Evolutionary conservation across 2,113 vertebrate genomes (phyloP).

Genomic region (Haemorhous mexicanus): DNA sequence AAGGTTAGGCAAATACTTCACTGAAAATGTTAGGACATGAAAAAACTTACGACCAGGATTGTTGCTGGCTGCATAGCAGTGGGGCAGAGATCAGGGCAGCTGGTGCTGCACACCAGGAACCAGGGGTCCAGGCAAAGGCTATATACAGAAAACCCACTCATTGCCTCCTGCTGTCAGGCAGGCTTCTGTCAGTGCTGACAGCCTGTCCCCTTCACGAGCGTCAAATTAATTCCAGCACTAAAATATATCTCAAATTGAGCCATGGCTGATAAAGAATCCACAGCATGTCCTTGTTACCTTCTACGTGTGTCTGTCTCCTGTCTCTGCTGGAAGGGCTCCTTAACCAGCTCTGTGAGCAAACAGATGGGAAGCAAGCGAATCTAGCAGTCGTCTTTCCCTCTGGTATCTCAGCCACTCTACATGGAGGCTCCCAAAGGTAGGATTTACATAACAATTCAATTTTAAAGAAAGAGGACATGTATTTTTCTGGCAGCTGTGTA

Average conservation of each 20-base stretch:
- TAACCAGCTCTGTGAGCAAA: neutral
- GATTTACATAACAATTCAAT: constrained; percentile 47
- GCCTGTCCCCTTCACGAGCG: neutral
- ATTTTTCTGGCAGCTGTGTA: neutral
- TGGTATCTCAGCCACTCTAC: neutral
- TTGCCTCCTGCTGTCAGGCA: neutral
- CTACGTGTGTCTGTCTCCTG: neutral
- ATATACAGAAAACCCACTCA: neutral
- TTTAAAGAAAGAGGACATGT: constrained; percentile 13
- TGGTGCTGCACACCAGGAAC: neutral
- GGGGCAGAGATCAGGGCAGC: neutral
- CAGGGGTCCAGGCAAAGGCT: neutral
- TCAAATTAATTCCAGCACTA: constrained; percentile 5
- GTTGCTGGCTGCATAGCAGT: neutral
- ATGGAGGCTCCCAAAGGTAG: neutral
- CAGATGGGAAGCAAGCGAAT: neutral
- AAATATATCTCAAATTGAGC: neutral
- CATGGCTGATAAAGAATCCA: neutral
- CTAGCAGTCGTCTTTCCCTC: neutral
- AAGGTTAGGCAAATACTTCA: fast-evolving
- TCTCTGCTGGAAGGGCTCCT: neutral
- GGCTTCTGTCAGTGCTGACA: neutral
- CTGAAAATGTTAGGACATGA: neutral
- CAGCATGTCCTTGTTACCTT: neutral
- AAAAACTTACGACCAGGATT: neutral